Evolutionary conservation across 2,797 vertebrate species (phyloP), one percentile per base, ranked within the genome.

Genomic region (Mastacembelus armatus): DNA sequence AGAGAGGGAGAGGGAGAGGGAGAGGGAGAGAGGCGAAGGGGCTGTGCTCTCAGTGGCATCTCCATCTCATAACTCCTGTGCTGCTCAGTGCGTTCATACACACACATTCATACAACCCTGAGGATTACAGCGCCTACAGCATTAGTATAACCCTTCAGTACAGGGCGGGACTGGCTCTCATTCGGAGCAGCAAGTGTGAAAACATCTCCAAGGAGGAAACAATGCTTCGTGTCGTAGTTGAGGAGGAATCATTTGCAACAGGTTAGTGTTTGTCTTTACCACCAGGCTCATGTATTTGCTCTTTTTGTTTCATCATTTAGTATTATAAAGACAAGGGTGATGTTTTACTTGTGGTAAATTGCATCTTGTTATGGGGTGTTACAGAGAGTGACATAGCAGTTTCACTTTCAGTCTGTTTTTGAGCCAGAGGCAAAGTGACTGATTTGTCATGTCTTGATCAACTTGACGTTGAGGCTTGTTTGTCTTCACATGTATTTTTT

Each of bases 21-120:
- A n/a, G n/a, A 60, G 45, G 56, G 27, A 64, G 74, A 66, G 59
- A 47, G 58, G n/a, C 38, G 15, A 63, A 40, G 59, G 80, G 82
- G 77, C 66, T 81, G 85, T 75, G 72, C 83, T 85, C 76, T 82
- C 57, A 21, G 71, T 72, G 72, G 62, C 74, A 75, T 83, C 77
- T 89, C 68, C 67, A 79, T 86, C 86, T 86, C 83, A 80, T 79
- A 78, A 77, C 71, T 82, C 78, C 45, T 78, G 72, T 68, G 77
- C 43, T 11, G 24, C 55, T 78, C 63, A 26, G 21, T 39, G 65
- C 18, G 6, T 40, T 59, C 68, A 71, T 35, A 72, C 75, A 55
- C 52, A 43, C 57, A 66, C 48, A 68, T 32, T 65, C 80, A 68
- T 64, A 60, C 51, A 42, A 33, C 44, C 35, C 48, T 39, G 55